Conservation (phyloP, 2,888 invertebrate species). For the Steinernema hermaphroditum region DNA sequence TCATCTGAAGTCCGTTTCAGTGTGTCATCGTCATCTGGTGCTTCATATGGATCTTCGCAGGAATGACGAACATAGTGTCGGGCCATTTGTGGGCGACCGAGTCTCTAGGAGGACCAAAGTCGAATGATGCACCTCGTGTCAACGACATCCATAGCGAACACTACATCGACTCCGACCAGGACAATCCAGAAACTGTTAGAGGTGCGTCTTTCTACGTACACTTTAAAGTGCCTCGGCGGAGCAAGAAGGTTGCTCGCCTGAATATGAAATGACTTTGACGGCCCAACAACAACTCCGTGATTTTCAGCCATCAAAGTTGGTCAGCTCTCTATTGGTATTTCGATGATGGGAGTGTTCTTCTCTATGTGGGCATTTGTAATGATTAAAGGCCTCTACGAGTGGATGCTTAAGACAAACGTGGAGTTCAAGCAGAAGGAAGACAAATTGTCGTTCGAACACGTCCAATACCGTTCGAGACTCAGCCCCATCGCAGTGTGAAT, state of each 20-base stretch:
- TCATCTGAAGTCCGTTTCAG: conserved; percentile 33
- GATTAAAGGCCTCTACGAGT: conserved; percentile 23
- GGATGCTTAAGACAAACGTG: neutral
- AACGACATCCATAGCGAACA: conserved; percentile 18
- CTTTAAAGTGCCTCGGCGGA: too few relatives aligned
- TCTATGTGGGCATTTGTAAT: conserved; percentile 43
- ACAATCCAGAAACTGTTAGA: conserved; percentile 47
- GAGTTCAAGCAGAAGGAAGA: neutral
- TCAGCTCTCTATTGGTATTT: neutral
- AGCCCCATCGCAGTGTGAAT: conserved; percentile 1
- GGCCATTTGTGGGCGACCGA: conserved; percentile 50
- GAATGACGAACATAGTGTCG: conserved; percentile 42
- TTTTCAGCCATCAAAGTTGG: conserved; percentile 50
- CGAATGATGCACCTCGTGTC: neutral
- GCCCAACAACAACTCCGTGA: neutral
- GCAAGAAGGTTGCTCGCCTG: too few relatives aligned
- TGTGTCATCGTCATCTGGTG: conserved; percentile 47
- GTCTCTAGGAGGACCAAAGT: conserved; percentile 33
- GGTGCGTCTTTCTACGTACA: conserved; percentile 34
- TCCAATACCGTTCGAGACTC: neutral
- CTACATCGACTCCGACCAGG: conserved; percentile 47
- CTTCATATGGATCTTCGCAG: conserved; percentile 49
- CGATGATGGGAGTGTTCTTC: conserved; percentile 38
- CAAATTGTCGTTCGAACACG: neutral
- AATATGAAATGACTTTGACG: too few relatives aligned